Base-by-base conservation (phyloP, 2,113 vertebrate genomes). In the Scopus umbretta region DNA sequence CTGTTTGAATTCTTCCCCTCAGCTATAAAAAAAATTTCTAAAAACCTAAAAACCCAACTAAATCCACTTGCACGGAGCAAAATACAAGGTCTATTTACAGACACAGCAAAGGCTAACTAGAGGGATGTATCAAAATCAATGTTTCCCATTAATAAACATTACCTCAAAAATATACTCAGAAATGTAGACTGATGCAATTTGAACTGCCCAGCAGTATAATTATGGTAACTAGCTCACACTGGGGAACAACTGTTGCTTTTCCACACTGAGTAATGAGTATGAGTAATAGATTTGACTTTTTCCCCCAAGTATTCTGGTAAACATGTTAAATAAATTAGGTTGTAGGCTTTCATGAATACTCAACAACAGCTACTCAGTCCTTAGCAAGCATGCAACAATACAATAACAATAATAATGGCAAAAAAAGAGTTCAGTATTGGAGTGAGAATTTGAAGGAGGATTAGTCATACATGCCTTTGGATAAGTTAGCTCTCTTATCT, bases 241-340 rank as follows among this genome's bases (percentile, higher is more conserved):
- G 52, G 74, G 82, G 90, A 87, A 21, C 53, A 93, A 95, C 76
- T 82, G 74, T 72, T 92, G 75, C 78, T 96, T 97, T 96, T 93
- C 66, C 72, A 91, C 2, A 10, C 45, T 89, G 76, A 96, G 67
- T 96, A 96, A 96, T 88, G 84, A 81, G 63, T 91, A 88, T 92
- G 90, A 97, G 82, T 92, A 97, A 96, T 38, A 90, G 58, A 92
- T 92, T 91, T 90, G 34, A 89, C 83, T 86, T 94, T 70, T 40
- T 58, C 59, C 52, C 3, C n/a, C 62, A 86, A 88, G 66, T 72
- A 80, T 65, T 91, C 88, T 80, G 58, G 88, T 85, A 95, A 96
- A 92, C 82, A 70, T 43, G 67, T 72, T 88, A 92, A 95, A 91
- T 94, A 80, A 91, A 95, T 90, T 79, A 90, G 59, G 59, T 86